These are phyloP conservation scores for Triplophysa tibetana DNA, from an alignment of 2,113 vertebrate species.

Conservation along the genomic window DNA sequence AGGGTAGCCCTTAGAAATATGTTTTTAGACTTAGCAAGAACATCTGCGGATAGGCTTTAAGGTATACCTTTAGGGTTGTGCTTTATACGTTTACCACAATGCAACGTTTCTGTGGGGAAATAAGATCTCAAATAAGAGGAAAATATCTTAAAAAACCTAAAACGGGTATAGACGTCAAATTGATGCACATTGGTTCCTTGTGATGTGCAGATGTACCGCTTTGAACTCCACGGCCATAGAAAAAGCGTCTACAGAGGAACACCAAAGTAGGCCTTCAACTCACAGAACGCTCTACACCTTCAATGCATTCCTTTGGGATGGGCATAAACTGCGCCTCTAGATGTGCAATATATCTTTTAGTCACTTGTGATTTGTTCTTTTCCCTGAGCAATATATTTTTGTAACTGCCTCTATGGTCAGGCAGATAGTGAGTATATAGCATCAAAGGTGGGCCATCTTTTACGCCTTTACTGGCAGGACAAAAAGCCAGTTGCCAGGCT, in stretches of 20 bases:
- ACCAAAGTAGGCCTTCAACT: slow-evolving; percentile 47
- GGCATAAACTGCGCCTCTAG: slow-evolving; percentile 74
- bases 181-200: slow-evolving; percentile 9
- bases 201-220: slow-evolving; percentile 4
- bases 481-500: slow-evolving; percentile 69
- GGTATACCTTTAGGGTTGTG: not conserved
- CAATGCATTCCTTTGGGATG: slow-evolving; percentile 59
- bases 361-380: slow-evolving; percentile 80
- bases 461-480: slow-evolving; percentile 70
- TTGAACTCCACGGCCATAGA: not conserved
- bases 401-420: slow-evolving; percentile 73
- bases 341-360: slow-evolving; percentile 78
- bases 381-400: slow-evolving; percentile 78
- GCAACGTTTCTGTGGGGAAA: slow-evolving; percentile 9
- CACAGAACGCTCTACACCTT: slow-evolving; percentile 57
- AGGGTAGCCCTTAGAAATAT: slow-evolving; percentile 13
- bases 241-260: slow-evolving; percentile 6
- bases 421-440: slow-evolving; percentile 74
- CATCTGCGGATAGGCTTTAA: slow-evolving; percentile 17
- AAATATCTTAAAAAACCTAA: slow-evolving; percentile 21
- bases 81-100: slow-evolving; percentile 22
- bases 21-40: slow-evolving; percentile 6
- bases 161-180: slow-evolving; percentile 25
- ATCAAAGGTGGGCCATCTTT: slow-evolving; percentile 71
- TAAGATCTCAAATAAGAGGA: slow-evolving; percentile 8